Conservation (phyloP, 2,797 vertebrate genomes). For the Neosalanx taihuensis region DNA sequence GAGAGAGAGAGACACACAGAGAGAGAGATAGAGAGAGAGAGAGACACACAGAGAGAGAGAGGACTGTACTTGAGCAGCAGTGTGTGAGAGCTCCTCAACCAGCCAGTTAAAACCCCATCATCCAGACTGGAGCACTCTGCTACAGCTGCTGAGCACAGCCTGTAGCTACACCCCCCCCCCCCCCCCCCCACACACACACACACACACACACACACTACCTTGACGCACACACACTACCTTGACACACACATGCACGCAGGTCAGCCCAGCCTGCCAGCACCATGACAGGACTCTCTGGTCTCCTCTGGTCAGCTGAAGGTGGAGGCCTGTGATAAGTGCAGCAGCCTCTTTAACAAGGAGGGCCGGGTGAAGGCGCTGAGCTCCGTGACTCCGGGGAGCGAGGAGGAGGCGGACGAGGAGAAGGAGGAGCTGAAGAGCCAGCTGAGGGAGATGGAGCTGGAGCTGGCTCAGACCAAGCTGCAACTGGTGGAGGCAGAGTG, state of each 20-base stretch:
- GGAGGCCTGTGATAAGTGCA: conserved; percentile 93
- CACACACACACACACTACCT: too few species aligned
- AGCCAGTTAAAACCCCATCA: conserved; percentile 3
- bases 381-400: conserved; percentile 56
- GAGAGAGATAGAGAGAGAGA: too few species aligned
- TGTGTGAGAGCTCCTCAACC: background rate
- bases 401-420: conserved; percentile 89
- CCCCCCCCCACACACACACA: too few species aligned
- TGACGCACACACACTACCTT: too few species aligned
- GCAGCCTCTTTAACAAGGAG: conserved; percentile 92
- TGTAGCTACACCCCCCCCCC: background rate
- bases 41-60: background rate
- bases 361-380: conserved; percentile 78
- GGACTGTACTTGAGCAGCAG: background rate
- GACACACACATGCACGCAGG: too few species aligned
- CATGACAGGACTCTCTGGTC: too few species aligned
- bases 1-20: too few species aligned
- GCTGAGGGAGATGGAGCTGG: conserved; percentile 97
- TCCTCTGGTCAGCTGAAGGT: conserved; percentile 82
- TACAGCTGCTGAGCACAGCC: background rate
- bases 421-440: conserved; percentile 93
- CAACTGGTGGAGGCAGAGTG: conserved; percentile 98
- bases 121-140: background rate
- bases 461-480: conserved; percentile 96
- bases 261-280: too few species aligned